Conservation (phyloP, 1,140 invertebrate genomes). For the Papilio polytes region DNA sequence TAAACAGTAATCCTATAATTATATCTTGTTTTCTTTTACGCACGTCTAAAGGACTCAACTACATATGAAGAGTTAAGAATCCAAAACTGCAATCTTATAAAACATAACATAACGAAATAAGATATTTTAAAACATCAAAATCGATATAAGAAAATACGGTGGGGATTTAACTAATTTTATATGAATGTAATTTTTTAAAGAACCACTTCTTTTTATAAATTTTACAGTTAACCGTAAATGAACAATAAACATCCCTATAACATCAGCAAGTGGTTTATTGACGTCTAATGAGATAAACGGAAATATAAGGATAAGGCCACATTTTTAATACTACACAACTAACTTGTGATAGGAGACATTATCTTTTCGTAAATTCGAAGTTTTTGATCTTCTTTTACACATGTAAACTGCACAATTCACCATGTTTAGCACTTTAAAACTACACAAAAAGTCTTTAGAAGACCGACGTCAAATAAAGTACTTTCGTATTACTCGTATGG, state of each 20-base stretch:
- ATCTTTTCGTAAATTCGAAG: conserved; percentile 30
- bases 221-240: neutral
- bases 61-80: neutral
- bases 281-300: conserved; percentile 6
- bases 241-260: conserved; percentile 28
- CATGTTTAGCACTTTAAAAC: conserved; percentile 29
- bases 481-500: conserved; percentile 28
- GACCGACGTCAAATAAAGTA: conserved; percentile 28
- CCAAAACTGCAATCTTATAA: neutral
- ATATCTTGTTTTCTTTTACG: neutral
- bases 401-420: conserved; percentile 38
- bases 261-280: conserved; percentile 25
- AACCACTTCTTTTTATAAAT: neutral
- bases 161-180: neutral
- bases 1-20: neutral
- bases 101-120: neutral
- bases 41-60: neutral
- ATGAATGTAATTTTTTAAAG: neutral
- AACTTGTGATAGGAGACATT: conserved; percentile 32
- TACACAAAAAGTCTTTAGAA: neutral
- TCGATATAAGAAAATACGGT: no score
- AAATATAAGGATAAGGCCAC: neutral
- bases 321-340: conserved; percentile 15
- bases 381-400: conserved; percentile 35
- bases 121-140: no score